Evolutionary conservation across 2,888 invertebrate genomes (phyloP).

Genomic region (Amaurobius ferox): DNA sequence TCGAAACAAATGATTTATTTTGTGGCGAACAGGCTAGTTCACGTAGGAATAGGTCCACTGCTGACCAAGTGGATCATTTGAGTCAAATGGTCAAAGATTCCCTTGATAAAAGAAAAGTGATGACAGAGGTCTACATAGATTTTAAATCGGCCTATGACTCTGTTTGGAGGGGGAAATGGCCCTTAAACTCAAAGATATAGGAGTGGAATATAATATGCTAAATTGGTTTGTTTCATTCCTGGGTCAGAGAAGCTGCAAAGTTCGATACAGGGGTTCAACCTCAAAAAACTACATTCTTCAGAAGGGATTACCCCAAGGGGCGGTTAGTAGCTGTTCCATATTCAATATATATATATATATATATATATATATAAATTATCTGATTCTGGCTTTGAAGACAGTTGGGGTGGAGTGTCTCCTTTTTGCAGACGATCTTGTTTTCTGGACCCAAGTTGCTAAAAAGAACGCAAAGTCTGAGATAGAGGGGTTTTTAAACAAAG

Average conservation of each 20-base stretch:
- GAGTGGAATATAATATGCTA: neutral
- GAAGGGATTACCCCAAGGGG: no score
- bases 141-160: neutral
- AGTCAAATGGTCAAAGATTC: conserved; percentile 13
- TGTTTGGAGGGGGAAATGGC: no score
- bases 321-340: no score
- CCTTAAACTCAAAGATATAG: no score
- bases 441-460: neutral
- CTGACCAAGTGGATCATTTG: neutral
- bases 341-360: no score
- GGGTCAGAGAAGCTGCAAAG: neutral
- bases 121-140: neutral
- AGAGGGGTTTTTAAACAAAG: neutral
- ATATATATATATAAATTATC: neutral
- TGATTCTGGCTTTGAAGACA: no score
- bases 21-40: conserved; percentile 3
- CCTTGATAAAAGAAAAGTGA: neutral
- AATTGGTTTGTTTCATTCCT: neutral
- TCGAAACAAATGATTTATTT: no score
- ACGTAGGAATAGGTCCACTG: neutral
- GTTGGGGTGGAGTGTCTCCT: no score
- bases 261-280: neutral
- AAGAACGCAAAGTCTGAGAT: neutral
- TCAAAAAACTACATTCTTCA: conserved; percentile 7
- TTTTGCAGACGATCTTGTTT: no score